phyloP scores from a whole-genome alignment of 2,113 vertebrate genomes.

The Zosterops lateralis region DNA sequence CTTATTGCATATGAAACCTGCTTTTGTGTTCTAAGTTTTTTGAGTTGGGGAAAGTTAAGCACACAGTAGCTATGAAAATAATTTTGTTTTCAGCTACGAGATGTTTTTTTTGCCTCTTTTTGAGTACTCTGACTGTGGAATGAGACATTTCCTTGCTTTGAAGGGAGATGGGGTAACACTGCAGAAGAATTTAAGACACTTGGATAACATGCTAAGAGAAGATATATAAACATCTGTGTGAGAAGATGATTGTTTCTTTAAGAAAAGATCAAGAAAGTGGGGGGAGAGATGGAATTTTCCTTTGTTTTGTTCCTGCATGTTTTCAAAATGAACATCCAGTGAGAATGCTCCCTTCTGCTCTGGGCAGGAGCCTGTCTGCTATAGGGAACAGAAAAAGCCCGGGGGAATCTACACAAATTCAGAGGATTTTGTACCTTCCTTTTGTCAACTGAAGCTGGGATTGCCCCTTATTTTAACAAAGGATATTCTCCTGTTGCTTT shows the following conservation, averaged over 20 bases:
- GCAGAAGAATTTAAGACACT: background rate
- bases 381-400: background rate
- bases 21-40: background rate
- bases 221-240: background rate
- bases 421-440: background rate
- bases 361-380: background rate
- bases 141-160: background rate
- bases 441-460: background rate
- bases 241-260: background rate
- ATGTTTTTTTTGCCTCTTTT: background rate
- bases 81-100: background rate
- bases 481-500: background rate
- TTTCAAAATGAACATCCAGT: background rate
- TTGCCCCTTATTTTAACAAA: background rate
- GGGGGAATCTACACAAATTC: background rate
- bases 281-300: background rate
- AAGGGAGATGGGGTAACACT: background rate
- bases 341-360: background rate
- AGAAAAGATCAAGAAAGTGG: background rate
- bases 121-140: background rate
- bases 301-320: background rate
- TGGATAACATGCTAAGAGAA: background rate
- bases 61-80: background rate
- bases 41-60: background rate
- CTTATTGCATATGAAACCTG: background rate